These are phyloP conservation scores for Alces alces DNA, from an alignment of 2,113 vertebrate genomes.

Conservation along the genomic window DNA sequence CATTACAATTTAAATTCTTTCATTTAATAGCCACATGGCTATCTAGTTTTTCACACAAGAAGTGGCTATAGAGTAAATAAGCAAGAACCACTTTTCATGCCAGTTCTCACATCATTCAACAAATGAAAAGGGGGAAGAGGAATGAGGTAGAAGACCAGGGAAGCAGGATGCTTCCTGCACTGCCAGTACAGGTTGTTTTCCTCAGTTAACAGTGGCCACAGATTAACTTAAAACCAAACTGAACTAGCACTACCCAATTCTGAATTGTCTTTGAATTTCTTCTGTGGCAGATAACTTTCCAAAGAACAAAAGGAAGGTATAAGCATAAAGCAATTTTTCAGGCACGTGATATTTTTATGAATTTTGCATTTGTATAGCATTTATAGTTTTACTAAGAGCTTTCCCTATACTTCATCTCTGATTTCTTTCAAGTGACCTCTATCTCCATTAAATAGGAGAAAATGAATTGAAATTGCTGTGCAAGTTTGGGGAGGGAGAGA, in stretches of 20 bases:
- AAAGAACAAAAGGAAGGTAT: neutral
- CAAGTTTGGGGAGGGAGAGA: neutral
- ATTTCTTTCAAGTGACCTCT: conserved; percentile 19
- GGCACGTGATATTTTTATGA: conserved; percentile 15
- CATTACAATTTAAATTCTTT: neutral
- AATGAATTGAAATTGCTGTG: conserved; percentile 1
- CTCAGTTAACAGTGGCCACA: neutral
- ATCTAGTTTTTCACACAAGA: conserved; percentile 26
- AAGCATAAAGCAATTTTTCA: neutral
- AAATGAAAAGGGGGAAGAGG: neutral
- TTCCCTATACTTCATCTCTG: neutral
- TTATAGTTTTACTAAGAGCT: conserved; percentile 38
- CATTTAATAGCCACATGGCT: conserved; percentile 10
- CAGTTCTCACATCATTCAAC: neutral
- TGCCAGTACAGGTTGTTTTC: neutral
- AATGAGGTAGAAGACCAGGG: neutral
- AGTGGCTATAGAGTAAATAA: neutral
- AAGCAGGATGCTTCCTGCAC: neutral
- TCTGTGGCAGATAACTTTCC: neutral
- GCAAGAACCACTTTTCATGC: neutral
- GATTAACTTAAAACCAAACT: conserved; percentile 20
- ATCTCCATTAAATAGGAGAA: conserved; percentile 27
- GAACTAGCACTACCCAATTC: neutral
- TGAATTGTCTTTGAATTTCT: conserved; percentile 22
- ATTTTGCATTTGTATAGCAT: neutral